Percentiles rank a stretch among this genome's conserved stretches.
Conservation (phyloP, 2,113 vertebrate genomes). For the Brachypodius melanocephalos region DNA sequence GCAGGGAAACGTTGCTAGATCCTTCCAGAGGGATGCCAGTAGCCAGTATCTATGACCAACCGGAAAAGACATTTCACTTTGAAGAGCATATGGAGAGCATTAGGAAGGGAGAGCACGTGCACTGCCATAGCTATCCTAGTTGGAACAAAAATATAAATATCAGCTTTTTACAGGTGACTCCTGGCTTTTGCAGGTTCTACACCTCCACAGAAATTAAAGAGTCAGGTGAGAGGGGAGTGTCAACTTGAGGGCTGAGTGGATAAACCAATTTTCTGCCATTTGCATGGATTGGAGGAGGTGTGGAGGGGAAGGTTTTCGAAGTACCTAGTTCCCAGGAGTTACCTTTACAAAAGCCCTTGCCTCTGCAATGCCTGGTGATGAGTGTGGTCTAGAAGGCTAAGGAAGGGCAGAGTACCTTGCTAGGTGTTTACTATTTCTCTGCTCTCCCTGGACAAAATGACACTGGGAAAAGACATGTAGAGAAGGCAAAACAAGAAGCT, state of each 20-base stretch:
- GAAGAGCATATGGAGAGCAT: not conserved
- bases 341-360: not conserved
- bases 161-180: not conserved
- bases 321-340: not conserved
- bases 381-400: not conserved
- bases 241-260: not conserved
- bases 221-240: not conserved
- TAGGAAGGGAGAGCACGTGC: not conserved
- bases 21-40: not conserved
- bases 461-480: not conserved
- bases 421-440: not conserved
- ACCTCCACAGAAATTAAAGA: not conserved
- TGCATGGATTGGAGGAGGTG: not conserved
- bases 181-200: not conserved
- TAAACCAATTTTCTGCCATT: not conserved
- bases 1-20: not conserved
- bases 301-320: not conserved
- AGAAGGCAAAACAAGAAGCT: fast-evolving
- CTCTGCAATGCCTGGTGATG: not conserved
- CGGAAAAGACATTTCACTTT: not conserved
- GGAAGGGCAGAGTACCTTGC: not conserved
- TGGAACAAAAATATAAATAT: not conserved
- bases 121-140: not conserved
- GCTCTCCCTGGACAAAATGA: not conserved
- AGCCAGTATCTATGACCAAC: not conserved